Base-by-base conservation (phyloP, 2,797 vertebrate species). In the Protosalanx chinensis region DNA sequence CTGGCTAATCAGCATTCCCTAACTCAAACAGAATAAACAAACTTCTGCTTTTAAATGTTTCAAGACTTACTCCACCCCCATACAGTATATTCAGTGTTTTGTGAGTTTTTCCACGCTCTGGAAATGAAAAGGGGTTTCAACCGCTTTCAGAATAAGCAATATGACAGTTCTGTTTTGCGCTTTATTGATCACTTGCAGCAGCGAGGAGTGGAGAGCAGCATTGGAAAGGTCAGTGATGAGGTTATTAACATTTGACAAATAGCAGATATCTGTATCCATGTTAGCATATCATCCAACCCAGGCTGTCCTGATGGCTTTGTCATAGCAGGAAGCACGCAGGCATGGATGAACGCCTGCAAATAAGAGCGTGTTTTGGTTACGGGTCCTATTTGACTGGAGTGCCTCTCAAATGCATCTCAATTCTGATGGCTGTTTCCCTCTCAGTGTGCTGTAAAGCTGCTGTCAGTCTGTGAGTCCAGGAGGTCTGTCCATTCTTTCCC, bases 171-270 rank as follows among this genome's bases (percentile, higher is more conserved):
- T 35, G 69, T 78, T 87, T 88, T 88, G 87, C 81, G 85, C 85
- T 85, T 59, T 68, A 68, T 77, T 88, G 85, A 90, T 87, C 83
- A 72, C 73, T 82, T 82, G 77, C 82, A 72, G 76, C 75, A 32
- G 76, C 82, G 75, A 64, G 71, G 30, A 68, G 74, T 71, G 68
- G 73, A 77, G 79, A 79, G 74, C 80, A 79, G 70, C 41, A 64
- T 81, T 84, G 72, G 79, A 87, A 85, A 85, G 82, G 84, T 87
- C 81, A 85, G 75, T 56, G 69, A 73, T 37, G 72, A 68, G 73
- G 79, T 80, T 84, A 84, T 85, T 78, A 84, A 85, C 73, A 68
- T 81, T 75, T 73, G 75, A 80, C 76, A 88, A 85, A 85, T 85
- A 80, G 72, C 70, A 78, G 41, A 81, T 70, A 71, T 78, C 77